Base-by-base conservation (phyloP, 2,797 vertebrate species). In the Acanthurus lineatus region DNA sequence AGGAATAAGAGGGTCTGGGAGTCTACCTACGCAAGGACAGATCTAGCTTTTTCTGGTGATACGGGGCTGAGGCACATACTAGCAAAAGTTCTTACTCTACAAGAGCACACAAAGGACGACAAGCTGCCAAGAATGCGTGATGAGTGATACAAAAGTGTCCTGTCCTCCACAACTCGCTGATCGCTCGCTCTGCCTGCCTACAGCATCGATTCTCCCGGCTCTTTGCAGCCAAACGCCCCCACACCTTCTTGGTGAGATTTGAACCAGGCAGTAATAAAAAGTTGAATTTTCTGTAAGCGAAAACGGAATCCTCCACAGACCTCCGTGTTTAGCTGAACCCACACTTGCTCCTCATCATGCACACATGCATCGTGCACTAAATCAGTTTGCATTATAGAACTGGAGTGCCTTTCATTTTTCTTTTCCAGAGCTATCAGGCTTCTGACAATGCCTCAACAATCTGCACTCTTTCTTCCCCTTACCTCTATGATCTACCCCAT, bases 141-240 rank as follows among this genome's bases (percentile, higher is more conserved):
- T 69, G 84, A 88, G 71, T 79, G 85, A 77, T 77, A 75, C 86
- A 58, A 78, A 48, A 61, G 83, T 72, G 77, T 73, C 81, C 78
- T 64, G 40, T 90, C 83, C 83, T 88, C 70, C 6, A 38, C 62
- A 53, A 54, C 73, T 82, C 38, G 53, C 63, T 72, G 79, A 89
- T 85, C 84, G 77, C 64, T 82, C 61, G 83, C 83, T 83, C 73
- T 69, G 70, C 69, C 83, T 82, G 80, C 91, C 87, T 76, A 79
- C 87, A 70, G 74, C 89, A 86, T 86, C 40, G 78, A 90, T 88
- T 90, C 81, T 42, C 78, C 66, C 49, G 11, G 73, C 84, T 87
- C 81, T 16, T 64, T 85, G 80, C 79, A 86, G 85, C 70, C 62
- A 6, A 80, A 88, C 91, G 57, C 93, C 91, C 77, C 87, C 93